A percentile compares a stretch with the other conserved stretches of the same genome.
Conservation (phyloP, 2,113 vertebrate species). For the Thermophis baileyi region DNA sequence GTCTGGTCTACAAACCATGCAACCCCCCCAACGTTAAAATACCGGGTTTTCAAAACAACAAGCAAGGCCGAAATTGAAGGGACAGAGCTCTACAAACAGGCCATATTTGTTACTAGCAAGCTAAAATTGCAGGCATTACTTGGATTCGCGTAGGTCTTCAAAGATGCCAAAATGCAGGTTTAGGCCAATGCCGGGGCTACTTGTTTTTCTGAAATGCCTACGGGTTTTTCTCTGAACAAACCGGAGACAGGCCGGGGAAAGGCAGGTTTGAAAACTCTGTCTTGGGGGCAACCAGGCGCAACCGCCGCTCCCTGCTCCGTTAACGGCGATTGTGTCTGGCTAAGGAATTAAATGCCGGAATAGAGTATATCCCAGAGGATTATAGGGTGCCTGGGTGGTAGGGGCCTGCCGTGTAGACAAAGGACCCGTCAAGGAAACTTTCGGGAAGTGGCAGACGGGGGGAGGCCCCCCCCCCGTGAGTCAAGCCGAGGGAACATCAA, state of each 20-base stretch:
- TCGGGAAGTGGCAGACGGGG: constrained; percentile 77
- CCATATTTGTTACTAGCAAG: no score
- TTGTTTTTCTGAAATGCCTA: neutral
- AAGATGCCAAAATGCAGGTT: neutral
- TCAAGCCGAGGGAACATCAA: constrained; percentile 90
- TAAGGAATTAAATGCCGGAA: constrained; percentile 75
- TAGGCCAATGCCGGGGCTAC: no score
- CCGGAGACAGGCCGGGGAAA: no score
- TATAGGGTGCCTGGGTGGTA: constrained; percentile 86
- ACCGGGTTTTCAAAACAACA: no score
- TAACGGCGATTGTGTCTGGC: constrained; percentile 67
- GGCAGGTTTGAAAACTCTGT: neutral
- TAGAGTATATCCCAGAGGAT: constrained; percentile 73
- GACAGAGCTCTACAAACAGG: no score
- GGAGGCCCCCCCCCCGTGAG: constrained; percentile 68
- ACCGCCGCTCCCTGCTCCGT: constrained; percentile 49
- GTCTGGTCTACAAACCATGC: no score
- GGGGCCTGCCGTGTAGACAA: constrained; percentile 82
- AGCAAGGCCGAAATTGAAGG: no score
- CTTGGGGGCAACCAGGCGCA: neutral
- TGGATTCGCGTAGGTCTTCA: neutral
- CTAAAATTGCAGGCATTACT: no score
- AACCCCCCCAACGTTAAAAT: no score
- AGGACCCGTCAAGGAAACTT: constrained; percentile 74
- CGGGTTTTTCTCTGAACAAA: neutral